A percentile compares a stretch with the other conserved stretches of the same genome.
Evolutionary conservation across 2,888 invertebrate genomes (phyloP).

Genomic region (Tenthredo amoena): DNA sequence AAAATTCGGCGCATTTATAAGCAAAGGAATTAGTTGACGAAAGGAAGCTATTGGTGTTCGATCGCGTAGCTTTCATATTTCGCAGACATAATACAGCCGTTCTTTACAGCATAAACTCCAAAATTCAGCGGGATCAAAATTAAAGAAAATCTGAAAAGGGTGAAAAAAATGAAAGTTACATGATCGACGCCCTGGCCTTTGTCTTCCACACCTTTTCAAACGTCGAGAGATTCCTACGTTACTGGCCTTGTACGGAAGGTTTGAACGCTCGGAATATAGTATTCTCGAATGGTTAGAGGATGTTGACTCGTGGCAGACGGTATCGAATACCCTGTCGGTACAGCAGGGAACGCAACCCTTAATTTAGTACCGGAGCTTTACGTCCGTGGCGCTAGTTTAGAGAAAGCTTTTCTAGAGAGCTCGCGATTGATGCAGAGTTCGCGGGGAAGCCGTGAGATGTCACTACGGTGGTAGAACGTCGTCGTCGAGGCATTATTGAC

Average conservation of each 20-base stretch:
- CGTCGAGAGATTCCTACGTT: slow-evolving; percentile 52
- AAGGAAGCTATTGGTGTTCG: neutral
- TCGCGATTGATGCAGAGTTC: neutral
- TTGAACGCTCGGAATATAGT: neutral
- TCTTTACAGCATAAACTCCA: neutral
- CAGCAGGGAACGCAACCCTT: slow-evolving; percentile 36
- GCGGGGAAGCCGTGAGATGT: neutral
- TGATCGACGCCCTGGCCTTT: neutral
- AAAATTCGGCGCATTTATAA: neutral
- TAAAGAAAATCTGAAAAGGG: neutral
- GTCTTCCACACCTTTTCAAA: neutral
- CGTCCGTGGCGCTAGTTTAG: slow-evolving; percentile 8
- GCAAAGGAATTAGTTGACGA: neutral
- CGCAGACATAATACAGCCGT: neutral
- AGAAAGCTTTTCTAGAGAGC: slow-evolving; percentile 31
- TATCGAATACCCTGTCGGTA: slow-evolving; percentile 20
- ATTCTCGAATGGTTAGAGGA: slow-evolving; percentile 33
- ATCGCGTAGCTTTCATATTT: neutral
- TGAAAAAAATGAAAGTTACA: neutral
- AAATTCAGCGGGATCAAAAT: neutral
- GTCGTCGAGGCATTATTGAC: slow-evolving; percentile 5
- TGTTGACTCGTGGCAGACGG: slow-evolving; percentile 18
- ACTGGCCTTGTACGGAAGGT: slow-evolving; percentile 31
- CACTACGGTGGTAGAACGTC: slow-evolving; percentile 1
- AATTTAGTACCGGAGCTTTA: slow-evolving; percentile 43